These are phyloP conservation scores for Stegophylla sp. DNA, from an alignment of 2,888 invertebrate species.

Conservation along the genomic window DNA sequence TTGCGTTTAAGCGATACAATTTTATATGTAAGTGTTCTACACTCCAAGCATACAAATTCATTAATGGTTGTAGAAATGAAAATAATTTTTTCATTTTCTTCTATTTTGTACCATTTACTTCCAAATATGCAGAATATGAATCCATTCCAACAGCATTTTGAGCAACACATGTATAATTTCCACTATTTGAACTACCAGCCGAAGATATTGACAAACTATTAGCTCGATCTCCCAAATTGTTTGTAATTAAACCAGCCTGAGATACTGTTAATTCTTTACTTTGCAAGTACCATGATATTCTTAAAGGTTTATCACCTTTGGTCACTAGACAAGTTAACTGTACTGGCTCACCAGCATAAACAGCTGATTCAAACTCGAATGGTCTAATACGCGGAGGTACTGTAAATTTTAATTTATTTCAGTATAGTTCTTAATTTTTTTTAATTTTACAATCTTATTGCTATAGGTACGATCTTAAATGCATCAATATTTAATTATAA, in stretches of 20 bases:
- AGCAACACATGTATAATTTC: slow-evolving; percentile 65
- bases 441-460: neutral
- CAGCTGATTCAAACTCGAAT: slow-evolving; percentile 68
- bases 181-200: slow-evolving; percentile 63
- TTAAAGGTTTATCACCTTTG: slow-evolving; percentile 76
- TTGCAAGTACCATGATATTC: slow-evolving; percentile 66
- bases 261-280: slow-evolving; percentile 43
- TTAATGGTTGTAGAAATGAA: slow-evolving; percentile 7
- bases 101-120: slow-evolving; percentile 49
- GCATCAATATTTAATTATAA: neutral
- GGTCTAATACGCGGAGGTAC: slow-evolving; percentile 76
- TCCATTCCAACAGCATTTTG: slow-evolving; percentile 71
- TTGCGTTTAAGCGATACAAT: neutral
- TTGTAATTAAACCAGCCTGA: slow-evolving; percentile 62
- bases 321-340: slow-evolving; percentile 72
- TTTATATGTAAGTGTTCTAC: neutral
- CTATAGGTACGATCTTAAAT: neutral
- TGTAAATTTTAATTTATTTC: slow-evolving; percentile 63
- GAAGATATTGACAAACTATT: slow-evolving; percentile 63
- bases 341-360: slow-evolving; percentile 73
- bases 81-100: neutral
- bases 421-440: neutral
- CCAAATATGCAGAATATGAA: slow-evolving; percentile 70
- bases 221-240: slow-evolving; percentile 63
- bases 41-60: neutral